Evolutionary conservation across 2,888 invertebrate species (phyloP), one percentile per base, ranked within the genome.

Genomic region (Drepana falcataria): DNA sequence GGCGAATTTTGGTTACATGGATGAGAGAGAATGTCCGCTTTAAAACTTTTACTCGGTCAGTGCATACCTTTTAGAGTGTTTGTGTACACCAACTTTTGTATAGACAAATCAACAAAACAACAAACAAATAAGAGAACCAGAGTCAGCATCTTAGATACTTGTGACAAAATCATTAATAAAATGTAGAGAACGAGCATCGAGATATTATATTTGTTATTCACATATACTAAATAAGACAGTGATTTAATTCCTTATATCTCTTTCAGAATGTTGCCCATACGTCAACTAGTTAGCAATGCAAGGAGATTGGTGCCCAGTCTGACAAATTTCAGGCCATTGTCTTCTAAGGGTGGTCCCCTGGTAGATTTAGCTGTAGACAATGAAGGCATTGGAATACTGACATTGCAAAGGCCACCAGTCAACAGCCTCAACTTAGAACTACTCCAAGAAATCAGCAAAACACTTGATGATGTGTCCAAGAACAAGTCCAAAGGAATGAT

Each of bases 381-480:
- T 57, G 93, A 93, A 67, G 81, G 96, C 7, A 89, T 96, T 48
- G 95, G 95, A 2, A 93, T 93, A 0, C 84, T 97, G 54, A 94
- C 94, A 0, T 92, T 97, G 92, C 94, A 95, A 73, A 91, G 94
- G 56, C 90, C 93, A 4, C 97, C 97, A 3, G 97, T 97, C 0
- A 97, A 97, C 86, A 94, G 96, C 55, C 88, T 97, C 2, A 97
- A 95, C 75, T 83, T 95, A 41, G 95, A 96, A 34, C 81, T 96
- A 21, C 75, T 96, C 21, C 90, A 91, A 54, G 94, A 93, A 53
- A 77, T 97, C 2, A 92, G 87, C 48, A 90, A 92, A 57, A 87
- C 94, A 0, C 79, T 97, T 2, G 93, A 93, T 65, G 92, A 95
- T 66, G 87, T 95, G 2, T 92, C 93, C 53, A 93, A 93, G 58